These are phyloP conservation scores for Endotricha flammealis DNA, from an alignment of 2,888 invertebrate species.

Conservation along the genomic window DNA sequence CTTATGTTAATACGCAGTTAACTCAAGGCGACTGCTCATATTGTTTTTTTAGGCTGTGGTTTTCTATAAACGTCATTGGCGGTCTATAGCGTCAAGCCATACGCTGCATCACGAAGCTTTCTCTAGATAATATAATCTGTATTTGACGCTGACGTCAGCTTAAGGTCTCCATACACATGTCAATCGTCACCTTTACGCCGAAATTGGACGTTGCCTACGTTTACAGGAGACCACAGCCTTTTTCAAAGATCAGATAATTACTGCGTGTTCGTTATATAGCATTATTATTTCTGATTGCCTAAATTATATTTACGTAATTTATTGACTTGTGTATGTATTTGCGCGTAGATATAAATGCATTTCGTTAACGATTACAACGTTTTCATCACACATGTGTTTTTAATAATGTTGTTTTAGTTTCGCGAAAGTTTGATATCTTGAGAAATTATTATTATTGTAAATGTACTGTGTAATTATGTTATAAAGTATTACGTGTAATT, in stretches of 20 bases:
- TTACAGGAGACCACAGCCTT: too few species aligned
- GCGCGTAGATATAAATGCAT: conserved; percentile 67
- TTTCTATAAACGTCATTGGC: too few species aligned
- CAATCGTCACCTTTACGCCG: too few species aligned
- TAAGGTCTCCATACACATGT: too few species aligned
- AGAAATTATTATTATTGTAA: conserved; percentile 77
- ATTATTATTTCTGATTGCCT: conserved; percentile 56
- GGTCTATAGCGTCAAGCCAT: too few species aligned
- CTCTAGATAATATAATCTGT: too few species aligned
- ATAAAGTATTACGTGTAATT: conserved; percentile 77
- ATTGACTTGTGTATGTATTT: conserved; percentile 63
- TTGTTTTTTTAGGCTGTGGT: conserved; percentile 29
- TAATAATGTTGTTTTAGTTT: conserved; percentile 63
- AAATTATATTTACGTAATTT: conserved; percentile 77
- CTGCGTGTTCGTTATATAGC: conserved; percentile 60
- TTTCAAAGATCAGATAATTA: conserved; percentile 30
- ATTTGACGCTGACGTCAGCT: too few species aligned
- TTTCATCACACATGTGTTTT: conserved; percentile 64
- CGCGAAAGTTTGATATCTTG: conserved; percentile 71
- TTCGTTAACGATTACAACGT: conserved; percentile 64
- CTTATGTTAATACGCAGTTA: conserved; percentile 22
- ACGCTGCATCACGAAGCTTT: too few species aligned
- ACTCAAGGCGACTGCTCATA: conserved; percentile 11
- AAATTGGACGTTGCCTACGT: too few species aligned
- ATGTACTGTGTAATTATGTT: conserved; percentile 77